These are phyloP conservation scores for Tridacna crocea DNA, from an alignment of 2,888 invertebrate species.

Conservation along the genomic window DNA sequence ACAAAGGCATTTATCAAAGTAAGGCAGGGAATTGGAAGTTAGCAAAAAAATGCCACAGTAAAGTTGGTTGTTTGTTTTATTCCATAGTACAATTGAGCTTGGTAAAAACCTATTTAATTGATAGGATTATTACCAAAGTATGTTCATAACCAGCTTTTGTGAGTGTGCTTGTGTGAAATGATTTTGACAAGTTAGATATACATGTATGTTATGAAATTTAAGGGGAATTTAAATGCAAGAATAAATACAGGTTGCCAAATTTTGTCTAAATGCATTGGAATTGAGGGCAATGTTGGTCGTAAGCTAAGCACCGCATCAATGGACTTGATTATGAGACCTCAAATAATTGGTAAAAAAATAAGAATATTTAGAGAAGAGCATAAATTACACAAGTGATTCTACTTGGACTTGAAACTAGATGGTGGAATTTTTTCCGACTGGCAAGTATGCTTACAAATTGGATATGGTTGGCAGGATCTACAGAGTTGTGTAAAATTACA, in stretches of 20 bases:
- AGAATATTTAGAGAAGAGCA: too few species aligned
- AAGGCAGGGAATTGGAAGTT: too few species aligned
- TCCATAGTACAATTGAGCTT: background rate
- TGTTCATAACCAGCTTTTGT: constrained; percentile 2
- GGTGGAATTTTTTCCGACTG: too few species aligned
- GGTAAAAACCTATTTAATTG: constrained; percentile 13
- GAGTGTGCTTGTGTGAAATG: background rate
- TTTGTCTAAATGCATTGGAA: background rate
- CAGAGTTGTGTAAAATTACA: too few species aligned
- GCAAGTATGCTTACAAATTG: too few species aligned
- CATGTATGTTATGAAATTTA: background rate
- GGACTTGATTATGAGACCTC: too few species aligned
- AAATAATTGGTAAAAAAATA: too few species aligned
- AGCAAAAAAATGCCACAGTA: background rate
- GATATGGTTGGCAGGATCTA: too few species aligned
- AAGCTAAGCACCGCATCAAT: background rate
- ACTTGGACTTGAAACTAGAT: too few species aligned
- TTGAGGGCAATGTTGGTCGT: background rate
- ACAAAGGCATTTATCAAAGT: too few species aligned
- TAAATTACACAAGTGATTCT: too few species aligned
- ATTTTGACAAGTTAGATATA: background rate
- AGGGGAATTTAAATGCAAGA: background rate
- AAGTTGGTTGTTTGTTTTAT: background rate
- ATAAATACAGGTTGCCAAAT: background rate
- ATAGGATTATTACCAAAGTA: constrained; percentile 11